phyloP scores from a whole-genome alignment of 2,888 invertebrate genomes.

The Oithona nana region DNA sequence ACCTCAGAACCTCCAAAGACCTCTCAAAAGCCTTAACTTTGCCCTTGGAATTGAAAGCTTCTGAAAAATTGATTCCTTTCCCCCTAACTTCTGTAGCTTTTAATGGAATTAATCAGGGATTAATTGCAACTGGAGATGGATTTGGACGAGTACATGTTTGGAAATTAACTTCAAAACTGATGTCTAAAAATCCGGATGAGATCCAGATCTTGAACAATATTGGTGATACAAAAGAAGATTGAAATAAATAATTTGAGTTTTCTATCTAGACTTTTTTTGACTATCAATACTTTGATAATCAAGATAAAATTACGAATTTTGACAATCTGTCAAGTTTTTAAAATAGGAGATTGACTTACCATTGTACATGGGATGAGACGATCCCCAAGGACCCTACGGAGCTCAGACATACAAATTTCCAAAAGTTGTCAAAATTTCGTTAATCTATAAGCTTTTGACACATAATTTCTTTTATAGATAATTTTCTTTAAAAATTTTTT shows the following conservation, averaged over 20 bases:
- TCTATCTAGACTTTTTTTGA: no score
- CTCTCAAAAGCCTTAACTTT: background rate
- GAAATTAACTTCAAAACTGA: background rate
- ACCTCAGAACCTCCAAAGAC: background rate
- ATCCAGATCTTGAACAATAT: background rate
- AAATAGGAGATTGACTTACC: conserved; percentile 5
- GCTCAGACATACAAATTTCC: background rate
- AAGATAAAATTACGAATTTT: background rate
- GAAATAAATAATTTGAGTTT: no score
- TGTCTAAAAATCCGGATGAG: background rate
- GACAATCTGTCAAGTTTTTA: background rate
- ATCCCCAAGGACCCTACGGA: background rate
- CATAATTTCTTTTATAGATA: no score
- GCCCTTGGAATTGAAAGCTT: background rate
- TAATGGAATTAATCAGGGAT: background rate
- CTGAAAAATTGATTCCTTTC: background rate
- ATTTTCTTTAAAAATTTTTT: no score
- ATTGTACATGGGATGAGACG: conserved; percentile 12
- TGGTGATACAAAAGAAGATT: background rate
- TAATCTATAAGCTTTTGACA: no score
- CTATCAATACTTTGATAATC: no score
- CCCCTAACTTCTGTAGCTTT: background rate
- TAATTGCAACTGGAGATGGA: background rate
- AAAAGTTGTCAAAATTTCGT: no score
- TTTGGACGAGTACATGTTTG: background rate